Base-by-base conservation (phyloP, 2,797 vertebrate species). In the Alauda arvensis region DNA sequence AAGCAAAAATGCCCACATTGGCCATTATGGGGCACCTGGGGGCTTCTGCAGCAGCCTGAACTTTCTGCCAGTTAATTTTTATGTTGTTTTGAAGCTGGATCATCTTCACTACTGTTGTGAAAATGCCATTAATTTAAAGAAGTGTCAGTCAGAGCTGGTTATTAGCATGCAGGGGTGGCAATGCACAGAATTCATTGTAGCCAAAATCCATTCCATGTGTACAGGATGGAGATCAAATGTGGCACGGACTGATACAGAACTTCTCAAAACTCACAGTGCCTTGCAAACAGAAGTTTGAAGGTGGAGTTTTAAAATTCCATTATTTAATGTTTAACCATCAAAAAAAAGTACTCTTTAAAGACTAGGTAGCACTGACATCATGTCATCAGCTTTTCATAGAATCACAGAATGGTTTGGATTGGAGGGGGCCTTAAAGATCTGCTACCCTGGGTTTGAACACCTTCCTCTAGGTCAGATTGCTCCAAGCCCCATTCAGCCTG, bases 11-110 rank as follows among this genome's bases (percentile, higher is more conserved):
- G 6, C 43, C 67, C 81, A 52, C 88, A 61, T 51, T 90, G 76
- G 48, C 70, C 60, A 77, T 91, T 88, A 82, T 86, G 92, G 77
- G 87, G 70, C 75, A 91, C 83, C 74, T 87, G 67, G 62, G 74
- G 62, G 13, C 55, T 93, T 93, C 95, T 91, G 81, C 18, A 95
- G 72, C 77, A 91, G 66, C 69, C 66, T 95, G 76, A 94, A 94
- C 91, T 94, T 88, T 71, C 84, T 92, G 85, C 68, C 78, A 81
- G 80, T 95, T 94, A 95, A 95, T 92, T 95, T 96, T 95, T 91
- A 76, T 70, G 69, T 75, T 93, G 76, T 94, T 88, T 94, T 95
- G 95, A 95, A 96, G 94, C 92, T 92, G 91, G 51, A 89, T 96
- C 86, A 69, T 92, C 79, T 95, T 96, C 74, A 59, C 49, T 91